These are phyloP conservation scores for Papilio gigon DNA, from an alignment of 2,888 invertebrate genomes.

Conservation along the genomic window DNA sequence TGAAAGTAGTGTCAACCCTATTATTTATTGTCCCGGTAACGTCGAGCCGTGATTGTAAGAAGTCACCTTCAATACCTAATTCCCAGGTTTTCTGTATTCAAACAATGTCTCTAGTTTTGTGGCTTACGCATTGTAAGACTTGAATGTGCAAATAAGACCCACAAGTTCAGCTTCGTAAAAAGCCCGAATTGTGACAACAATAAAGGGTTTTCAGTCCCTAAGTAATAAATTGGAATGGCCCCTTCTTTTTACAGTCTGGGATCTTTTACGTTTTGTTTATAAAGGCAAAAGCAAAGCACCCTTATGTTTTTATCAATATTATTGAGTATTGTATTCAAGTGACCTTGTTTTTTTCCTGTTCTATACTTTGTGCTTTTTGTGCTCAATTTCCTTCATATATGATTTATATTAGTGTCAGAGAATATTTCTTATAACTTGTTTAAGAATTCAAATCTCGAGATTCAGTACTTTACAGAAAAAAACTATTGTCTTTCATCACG, in stretches of 20 bases:
- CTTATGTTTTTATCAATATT: conserved; percentile 11
- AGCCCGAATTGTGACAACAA: conserved; percentile 38
- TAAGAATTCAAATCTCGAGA: too few species aligned
- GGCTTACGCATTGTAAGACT: conserved; percentile 38
- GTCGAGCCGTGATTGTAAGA: conserved; percentile 53
- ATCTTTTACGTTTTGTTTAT: conserved; percentile 23
- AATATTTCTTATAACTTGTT: too few species aligned
- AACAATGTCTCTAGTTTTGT: conserved; percentile 46
- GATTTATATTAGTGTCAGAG: too few species aligned
- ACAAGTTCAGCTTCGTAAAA: conserved; percentile 37
- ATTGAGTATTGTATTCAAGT: background rate
- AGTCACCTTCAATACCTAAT: conserved; percentile 53
- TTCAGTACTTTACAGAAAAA: too few species aligned
- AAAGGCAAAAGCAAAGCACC: background rate
- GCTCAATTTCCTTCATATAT: too few species aligned
- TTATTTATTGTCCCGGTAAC: conserved; percentile 44
- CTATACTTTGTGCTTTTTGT: too few species aligned
- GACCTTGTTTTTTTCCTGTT: background rate
- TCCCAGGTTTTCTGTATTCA: conserved; percentile 54
- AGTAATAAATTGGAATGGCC: conserved; percentile 35
- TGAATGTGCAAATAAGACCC: conserved; percentile 41
- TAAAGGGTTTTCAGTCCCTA: conserved; percentile 37
- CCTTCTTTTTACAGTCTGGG: conserved; percentile 28
- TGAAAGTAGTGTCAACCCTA: background rate
- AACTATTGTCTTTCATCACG: background rate